Conservation (phyloP, 37 sponge, comb jelly and placozoan genomes). For the Axinella damicornis region DNA sequence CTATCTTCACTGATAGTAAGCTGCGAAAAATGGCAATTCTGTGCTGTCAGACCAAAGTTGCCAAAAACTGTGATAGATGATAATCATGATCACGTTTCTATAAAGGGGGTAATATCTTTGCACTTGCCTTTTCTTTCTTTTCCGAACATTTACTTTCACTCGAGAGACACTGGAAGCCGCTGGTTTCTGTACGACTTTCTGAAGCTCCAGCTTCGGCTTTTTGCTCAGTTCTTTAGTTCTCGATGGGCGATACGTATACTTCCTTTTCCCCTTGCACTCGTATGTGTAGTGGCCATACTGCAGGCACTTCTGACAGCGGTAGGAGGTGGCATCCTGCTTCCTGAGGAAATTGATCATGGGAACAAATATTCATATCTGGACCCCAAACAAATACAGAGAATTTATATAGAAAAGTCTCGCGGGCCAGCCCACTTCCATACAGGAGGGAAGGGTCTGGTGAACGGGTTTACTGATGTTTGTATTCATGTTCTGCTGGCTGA, state of each 20-base stretch:
- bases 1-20: no score
- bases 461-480: no score
- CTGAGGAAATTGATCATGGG: constrained; percentile 21
- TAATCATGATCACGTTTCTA: no score
- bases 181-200: background rate
- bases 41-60: no score
- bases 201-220: constrained; percentile 8
- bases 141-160: background rate
- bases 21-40: no score
- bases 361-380: background rate
- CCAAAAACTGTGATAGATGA: no score
- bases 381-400: no score
- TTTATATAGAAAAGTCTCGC: no score
- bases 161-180: background rate
- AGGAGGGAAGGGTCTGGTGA: no score
- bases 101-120: no score
- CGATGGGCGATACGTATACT: constrained; percentile 78
- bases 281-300: constrained; percentile 89
- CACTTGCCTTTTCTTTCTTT: constrained; percentile 22
- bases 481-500: no score
- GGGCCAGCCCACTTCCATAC: no score
- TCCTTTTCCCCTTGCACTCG: constrained; percentile 86
- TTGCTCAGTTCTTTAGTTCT: constrained; percentile 72
- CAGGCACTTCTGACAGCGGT: constrained; percentile 89
- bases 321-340: constrained; percentile 78